Evolutionary conservation across 1,140 invertebrate species (phyloP).

Genomic region (Bactericera cockerelli): DNA sequence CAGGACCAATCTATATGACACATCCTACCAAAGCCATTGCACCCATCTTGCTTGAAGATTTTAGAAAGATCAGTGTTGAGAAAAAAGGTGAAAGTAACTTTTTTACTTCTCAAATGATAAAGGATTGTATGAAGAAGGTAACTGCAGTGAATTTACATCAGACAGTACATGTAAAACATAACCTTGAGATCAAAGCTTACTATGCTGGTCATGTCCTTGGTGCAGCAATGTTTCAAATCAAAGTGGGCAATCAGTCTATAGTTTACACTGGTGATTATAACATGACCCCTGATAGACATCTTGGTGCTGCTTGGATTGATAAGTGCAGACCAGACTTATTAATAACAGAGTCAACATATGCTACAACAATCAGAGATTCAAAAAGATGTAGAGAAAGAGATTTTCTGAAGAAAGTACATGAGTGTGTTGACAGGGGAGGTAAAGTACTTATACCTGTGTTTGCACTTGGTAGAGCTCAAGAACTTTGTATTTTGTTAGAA

Average conservation of each 20-base stretch:
- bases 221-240: conserved; percentile 97
- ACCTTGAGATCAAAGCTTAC: conserved; percentile 97
- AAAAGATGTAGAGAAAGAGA: conserved; percentile 93
- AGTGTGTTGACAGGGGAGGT: conserved; percentile 74
- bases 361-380: conserved; percentile 96
- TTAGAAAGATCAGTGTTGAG: conserved; percentile 87
- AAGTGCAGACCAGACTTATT: conserved; percentile 92
- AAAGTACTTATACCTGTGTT: conserved; percentile 99
- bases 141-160: conserved; percentile 94
- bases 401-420: conserved; percentile 95
- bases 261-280: conserved; percentile 99
- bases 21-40: conserved; percentile 99
- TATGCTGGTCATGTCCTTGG: conserved; percentile 99
- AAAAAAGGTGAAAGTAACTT: conserved; percentile 96
- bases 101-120: conserved; percentile 98
- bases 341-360: conserved; percentile 98
- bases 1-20: conserved; percentile 99
- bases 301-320: conserved; percentile 97
- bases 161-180: conserved; percentile 91
- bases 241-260: conserved; percentile 89
- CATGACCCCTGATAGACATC: conserved; percentile 98
- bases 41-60: conserved; percentile 86
- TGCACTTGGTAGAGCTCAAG: conserved; percentile 94
- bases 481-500: conserved; percentile 94
- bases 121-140: conserved; percentile 99